phyloP scores from a whole-genome alignment of 2,888 invertebrate genomes.

The Atethmia centrago region DNA sequence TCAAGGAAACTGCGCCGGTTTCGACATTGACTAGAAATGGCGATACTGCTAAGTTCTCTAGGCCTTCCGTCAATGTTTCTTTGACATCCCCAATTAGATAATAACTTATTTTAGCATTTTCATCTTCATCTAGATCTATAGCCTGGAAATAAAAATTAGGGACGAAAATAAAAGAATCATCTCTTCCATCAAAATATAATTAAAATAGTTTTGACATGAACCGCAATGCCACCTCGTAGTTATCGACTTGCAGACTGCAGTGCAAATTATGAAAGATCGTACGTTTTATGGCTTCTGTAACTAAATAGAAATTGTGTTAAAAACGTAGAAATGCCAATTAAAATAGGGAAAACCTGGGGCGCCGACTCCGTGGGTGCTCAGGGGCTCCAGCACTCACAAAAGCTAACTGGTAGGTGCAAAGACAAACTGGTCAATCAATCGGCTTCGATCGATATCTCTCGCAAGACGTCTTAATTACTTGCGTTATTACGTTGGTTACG shows the following conservation, averaged over 20 bases:
- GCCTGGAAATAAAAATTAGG: constrained; percentile 87
- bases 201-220: not conserved
- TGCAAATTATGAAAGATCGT: not conserved
- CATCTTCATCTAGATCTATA: constrained; percentile 93
- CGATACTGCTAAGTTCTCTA: constrained; percentile 94
- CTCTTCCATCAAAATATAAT: not conserved
- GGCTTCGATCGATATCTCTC: too few species aligned
- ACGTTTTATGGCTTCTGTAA: not conserved
- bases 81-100: constrained; percentile 95
- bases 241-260: constrained; percentile 10
- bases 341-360: not conserved
- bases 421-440: too few species aligned
- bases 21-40: constrained; percentile 95
- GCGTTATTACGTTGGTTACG: too few species aligned
- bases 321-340: not conserved
- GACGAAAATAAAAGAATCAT: not conserved
- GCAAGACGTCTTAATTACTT: too few species aligned
- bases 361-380: too few species aligned
- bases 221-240: constrained; percentile 5
- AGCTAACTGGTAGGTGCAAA: too few species aligned
- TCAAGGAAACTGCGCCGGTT: constrained; percentile 96
- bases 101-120: constrained; percentile 94
- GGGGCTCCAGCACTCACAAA: too few species aligned
- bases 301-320: not conserved
- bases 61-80: constrained; percentile 95